These are phyloP conservation scores for Ptychochromis oligacanthus DNA, from an alignment of 2,113 vertebrate genomes.

Conservation along the genomic window DNA sequence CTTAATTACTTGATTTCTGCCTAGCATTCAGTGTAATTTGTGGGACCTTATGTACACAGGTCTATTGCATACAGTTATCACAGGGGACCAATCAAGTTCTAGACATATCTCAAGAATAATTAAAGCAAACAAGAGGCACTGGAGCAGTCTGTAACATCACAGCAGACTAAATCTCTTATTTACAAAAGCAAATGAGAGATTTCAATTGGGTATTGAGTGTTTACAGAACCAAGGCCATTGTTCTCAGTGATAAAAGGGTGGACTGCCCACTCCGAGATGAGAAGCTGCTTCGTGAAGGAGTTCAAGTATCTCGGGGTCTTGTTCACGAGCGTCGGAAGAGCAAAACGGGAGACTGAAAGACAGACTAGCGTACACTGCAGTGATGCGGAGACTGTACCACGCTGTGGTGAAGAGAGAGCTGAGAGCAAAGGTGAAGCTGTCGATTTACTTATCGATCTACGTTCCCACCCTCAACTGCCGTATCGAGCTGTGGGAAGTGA, in stretches of 20 bases:
- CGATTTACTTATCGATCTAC: too few relatives aligned
- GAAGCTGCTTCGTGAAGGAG: neutral
- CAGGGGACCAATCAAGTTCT: neutral
- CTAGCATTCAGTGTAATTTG: neutral
- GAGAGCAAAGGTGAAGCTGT: too few relatives aligned
- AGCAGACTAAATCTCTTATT: neutral
- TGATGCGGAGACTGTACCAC: neutral
- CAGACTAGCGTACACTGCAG: neutral
- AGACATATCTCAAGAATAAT: neutral
- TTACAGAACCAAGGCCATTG: neutral
- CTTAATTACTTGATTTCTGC: neutral
- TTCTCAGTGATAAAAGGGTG: neutral
- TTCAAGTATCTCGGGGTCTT: neutral
- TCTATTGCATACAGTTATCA: neutral
- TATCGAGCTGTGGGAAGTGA: too few relatives aligned
- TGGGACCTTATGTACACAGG: neutral
- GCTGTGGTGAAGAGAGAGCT: too few relatives aligned
- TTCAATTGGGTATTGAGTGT: neutral
- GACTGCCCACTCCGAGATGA: neutral
- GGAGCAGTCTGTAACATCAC: neutral
- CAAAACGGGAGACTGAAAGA: neutral
- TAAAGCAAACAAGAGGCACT: neutral
- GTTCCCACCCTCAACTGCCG: too few relatives aligned
- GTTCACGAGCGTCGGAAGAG: neutral
- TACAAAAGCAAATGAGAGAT: neutral